A percentile compares a stretch with the other conserved stretches of the same genome.
These are phyloP conservation scores for Calidris pygmaea DNA, from an alignment of 2,113 vertebrate species.

Conservation along the genomic window DNA sequence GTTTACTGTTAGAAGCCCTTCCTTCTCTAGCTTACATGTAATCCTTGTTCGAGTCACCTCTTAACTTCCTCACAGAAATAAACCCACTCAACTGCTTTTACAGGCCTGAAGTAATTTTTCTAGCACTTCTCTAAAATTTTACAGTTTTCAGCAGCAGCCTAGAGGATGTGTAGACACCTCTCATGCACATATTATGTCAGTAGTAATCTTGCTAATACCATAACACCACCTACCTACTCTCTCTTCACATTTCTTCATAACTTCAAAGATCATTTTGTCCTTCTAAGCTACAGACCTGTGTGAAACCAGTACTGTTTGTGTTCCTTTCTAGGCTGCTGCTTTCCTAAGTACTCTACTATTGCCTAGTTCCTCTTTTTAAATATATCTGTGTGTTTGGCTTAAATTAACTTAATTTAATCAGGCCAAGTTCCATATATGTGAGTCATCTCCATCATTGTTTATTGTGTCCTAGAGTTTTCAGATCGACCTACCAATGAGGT, in stretches of 20 bases:
- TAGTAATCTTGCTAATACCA: not conserved
- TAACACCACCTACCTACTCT: not conserved
- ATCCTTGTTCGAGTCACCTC: not conserved
- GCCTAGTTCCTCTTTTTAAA: not conserved
- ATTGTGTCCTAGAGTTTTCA: not conserved
- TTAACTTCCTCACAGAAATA: not conserved
- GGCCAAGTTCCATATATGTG: rapidly evolving
- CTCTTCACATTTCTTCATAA: not conserved
- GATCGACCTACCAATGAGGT: not conserved
- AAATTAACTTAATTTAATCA: not conserved
- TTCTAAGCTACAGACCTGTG: not conserved
- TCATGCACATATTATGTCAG: not conserved
- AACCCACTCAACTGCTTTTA: not conserved
- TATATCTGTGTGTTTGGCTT: not conserved
- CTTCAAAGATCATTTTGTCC: not conserved
- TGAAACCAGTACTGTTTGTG: not conserved
- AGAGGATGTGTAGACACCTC: not conserved
- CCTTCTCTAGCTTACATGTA: rapidly evolving
- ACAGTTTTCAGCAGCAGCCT: not conserved
- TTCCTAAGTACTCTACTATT: not conserved
- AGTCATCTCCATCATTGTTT: not conserved
- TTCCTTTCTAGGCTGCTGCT: not conserved
- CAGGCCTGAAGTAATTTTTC: not conserved
- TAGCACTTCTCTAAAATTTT: not conserved
- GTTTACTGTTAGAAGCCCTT: not conserved